Conservation (phyloP, 2,888 invertebrate species). For the Pyrrhosoma nymphula region DNA sequence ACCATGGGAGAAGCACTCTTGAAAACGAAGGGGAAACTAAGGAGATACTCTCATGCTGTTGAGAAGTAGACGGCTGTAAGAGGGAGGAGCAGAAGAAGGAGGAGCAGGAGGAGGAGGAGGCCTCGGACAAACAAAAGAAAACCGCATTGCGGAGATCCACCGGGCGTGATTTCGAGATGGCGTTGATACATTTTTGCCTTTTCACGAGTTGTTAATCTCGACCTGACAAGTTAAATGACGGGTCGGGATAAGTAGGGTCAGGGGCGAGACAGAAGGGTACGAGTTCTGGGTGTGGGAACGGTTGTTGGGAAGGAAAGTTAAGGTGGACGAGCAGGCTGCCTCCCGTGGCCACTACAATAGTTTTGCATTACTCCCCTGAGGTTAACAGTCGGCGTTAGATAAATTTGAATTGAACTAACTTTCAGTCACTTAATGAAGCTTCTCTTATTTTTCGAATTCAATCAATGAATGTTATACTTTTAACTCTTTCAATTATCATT, state of each 20-base stretch:
- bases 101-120: not conserved
- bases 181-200: constrained; percentile 51
- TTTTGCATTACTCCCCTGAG: no score
- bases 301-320: not conserved
- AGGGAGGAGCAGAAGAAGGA: not conserved
- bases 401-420: no score
- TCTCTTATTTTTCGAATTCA: no score
- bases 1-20: no score
- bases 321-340: not conserved
- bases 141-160: constrained; percentile 20
- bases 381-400: no score
- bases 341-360: not conserved
- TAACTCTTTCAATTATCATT: no score
- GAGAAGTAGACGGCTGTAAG: no score
- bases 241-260: constrained; percentile 14
- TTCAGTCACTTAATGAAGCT: no score
- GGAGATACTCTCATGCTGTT: not conserved
- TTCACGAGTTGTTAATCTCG: constrained; percentile 52
- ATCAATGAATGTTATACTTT: no score
- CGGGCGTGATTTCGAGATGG: constrained; percentile 28
- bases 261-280: not conserved
- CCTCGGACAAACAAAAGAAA: constrained; percentile 28
- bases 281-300: not conserved
- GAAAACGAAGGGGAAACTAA: not conserved
- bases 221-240: constrained; percentile 43